A percentile compares a stretch with the other conserved stretches of the same genome.
These are phyloP conservation scores for Delphinapterus leucas DNA, from an alignment of 2,113 vertebrate genomes.

Conservation along the genomic window DNA sequence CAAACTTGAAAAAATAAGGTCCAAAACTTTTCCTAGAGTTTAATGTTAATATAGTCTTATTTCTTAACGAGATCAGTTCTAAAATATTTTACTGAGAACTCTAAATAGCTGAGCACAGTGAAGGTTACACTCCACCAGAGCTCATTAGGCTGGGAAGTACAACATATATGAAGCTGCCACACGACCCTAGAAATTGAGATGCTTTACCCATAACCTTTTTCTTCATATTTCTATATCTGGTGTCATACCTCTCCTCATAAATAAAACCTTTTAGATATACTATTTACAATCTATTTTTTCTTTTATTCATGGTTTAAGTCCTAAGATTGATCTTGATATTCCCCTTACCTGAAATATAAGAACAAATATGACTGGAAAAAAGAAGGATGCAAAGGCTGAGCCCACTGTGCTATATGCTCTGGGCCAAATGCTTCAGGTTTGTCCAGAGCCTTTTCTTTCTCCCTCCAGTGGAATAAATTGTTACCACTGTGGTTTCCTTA, in stretches of 20 bases:
- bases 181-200: neutral
- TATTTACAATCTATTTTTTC: neutral
- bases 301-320: neutral
- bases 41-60: neutral
- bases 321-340: neutral
- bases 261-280: neutral
- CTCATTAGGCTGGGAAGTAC: neutral
- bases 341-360: neutral
- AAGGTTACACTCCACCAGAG: neutral
- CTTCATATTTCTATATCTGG: neutral
- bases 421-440: neutral
- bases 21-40: neutral
- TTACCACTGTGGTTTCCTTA: neutral
- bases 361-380: neutral
- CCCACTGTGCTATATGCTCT: neutral
- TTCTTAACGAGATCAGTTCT: neutral
- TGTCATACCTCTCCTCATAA: neutral
- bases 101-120: neutral
- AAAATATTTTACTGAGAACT: neutral
- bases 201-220: neutral
- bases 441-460: neutral
- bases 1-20: neutral
- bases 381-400: neutral
- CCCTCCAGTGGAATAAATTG: neutral
- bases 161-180: neutral